Conservation (phyloP, 2,113 vertebrate genomes). For the Hemicordylus capensis region DNA sequence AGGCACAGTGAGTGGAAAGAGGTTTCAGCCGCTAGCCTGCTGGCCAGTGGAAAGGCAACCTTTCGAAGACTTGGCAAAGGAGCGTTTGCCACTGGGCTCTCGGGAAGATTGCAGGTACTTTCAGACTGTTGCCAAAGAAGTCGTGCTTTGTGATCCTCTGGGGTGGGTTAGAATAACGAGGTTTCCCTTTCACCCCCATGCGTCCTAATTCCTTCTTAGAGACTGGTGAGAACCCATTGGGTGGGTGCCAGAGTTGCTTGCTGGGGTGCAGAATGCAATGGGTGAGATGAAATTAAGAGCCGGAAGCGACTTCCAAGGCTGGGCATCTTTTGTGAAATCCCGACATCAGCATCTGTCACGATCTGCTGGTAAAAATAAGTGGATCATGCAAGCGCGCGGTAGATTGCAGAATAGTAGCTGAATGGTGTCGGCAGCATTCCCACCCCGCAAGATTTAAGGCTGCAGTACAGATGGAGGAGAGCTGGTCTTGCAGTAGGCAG, state of each 20-base stretch:
- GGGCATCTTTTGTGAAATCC: background rate
- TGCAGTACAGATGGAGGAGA: no score
- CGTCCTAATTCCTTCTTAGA: background rate
- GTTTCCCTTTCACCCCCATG: background rate
- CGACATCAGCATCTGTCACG: background rate
- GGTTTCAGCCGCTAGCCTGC: constrained; percentile 32
- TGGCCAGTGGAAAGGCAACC: constrained; percentile 18
- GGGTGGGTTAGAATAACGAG: background rate
- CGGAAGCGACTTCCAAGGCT: background rate
- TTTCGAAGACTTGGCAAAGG: background rate
- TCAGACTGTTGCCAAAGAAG: background rate
- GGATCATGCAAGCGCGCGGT: background rate
- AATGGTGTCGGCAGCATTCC: no score
- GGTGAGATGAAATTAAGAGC: background rate
- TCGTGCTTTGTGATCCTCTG: constrained; percentile 7
- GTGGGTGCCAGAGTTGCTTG: background rate
- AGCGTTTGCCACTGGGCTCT: background rate
- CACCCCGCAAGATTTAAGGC: no score
- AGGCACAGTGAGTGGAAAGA: constrained; percentile 50
- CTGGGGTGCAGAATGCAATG: background rate
- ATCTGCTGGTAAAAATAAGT: background rate
- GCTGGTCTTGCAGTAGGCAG: background rate
- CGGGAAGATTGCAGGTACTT: background rate
- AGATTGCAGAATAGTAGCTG: background rate
- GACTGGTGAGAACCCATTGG: background rate